phyloP scores from a whole-genome alignment of 2,113 vertebrate genomes.

The Coturnix japonica region DNA sequence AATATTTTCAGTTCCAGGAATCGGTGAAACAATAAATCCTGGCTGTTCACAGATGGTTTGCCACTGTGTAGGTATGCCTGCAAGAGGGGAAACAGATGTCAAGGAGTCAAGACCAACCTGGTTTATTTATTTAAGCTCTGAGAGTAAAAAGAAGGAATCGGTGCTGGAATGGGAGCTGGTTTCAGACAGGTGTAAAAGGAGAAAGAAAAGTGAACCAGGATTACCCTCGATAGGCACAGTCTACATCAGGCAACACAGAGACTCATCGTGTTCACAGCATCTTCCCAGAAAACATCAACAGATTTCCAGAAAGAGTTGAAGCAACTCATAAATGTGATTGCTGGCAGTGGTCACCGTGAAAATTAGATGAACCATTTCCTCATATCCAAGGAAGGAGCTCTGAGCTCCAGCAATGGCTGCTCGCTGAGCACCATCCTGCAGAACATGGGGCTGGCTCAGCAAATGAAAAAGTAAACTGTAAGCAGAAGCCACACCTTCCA shows the following conservation, averaged over 20 bases:
- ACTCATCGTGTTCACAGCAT: background rate
- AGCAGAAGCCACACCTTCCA: background rate
- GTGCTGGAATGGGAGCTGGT: background rate
- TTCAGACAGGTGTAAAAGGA: background rate
- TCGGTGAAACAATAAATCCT: slow-evolving; percentile 47
- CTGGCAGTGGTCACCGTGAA: background rate
- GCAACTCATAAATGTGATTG: background rate
- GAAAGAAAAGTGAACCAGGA: background rate
- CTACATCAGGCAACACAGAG: background rate
- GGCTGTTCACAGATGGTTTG: background rate
- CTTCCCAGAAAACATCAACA: background rate
- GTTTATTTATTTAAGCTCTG: background rate
- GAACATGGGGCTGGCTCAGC: background rate
- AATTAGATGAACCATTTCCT: background rate
- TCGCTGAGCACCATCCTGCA: background rate
- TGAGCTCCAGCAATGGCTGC: background rate
- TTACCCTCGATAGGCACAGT: background rate
- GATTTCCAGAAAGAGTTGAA: background rate
- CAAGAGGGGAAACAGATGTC: background rate
- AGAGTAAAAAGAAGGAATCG: background rate
- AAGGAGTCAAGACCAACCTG: background rate
- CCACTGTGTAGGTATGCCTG: background rate
- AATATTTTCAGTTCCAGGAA: slow-evolving; percentile 65
- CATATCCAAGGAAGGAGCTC: background rate
- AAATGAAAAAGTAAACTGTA: background rate